Evolutionary conservation across 2,888 invertebrate species (phyloP).

Genomic region (Trachelus tabidus): DNA sequence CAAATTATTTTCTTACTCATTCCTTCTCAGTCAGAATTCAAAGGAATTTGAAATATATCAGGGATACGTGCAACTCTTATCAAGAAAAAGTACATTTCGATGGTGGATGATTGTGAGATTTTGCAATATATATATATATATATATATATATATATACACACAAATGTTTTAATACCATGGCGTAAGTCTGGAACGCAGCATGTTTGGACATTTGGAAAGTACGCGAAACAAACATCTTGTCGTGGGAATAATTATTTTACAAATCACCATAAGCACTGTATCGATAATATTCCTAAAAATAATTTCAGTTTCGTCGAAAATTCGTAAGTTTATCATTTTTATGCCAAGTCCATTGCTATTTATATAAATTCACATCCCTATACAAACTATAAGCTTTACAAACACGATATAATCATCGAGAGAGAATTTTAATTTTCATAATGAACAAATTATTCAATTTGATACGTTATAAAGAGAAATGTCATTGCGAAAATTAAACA

Average conservation of each 20-base stretch:
- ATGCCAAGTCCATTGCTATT: not conserved
- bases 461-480: too few species aligned
- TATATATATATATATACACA: too few species aligned
- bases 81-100: not conserved
- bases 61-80: not conserved
- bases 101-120: not conserved
- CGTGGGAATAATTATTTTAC: not conserved
- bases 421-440: not conserved
- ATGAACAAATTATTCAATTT: not conserved
- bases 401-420: not conserved
- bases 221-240: not conserved
- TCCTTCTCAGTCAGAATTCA: not conserved
- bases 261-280: not conserved
- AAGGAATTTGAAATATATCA: not conserved
- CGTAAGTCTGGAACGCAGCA: not conserved
- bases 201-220: not conserved
- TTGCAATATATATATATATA: not conserved
- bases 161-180: too few species aligned
- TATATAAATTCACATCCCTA: not conserved
- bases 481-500: too few species aligned
- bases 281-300: conserved; percentile 16
- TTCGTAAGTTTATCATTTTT: not conserved
- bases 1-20: not conserved
- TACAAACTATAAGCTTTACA: not conserved
- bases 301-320: not conserved